A percentile compares a stretch with the other conserved stretches of the same genome.
Conservation (phyloP, 2,113 vertebrate genomes). For the Ranitomeya variabilis region DNA sequence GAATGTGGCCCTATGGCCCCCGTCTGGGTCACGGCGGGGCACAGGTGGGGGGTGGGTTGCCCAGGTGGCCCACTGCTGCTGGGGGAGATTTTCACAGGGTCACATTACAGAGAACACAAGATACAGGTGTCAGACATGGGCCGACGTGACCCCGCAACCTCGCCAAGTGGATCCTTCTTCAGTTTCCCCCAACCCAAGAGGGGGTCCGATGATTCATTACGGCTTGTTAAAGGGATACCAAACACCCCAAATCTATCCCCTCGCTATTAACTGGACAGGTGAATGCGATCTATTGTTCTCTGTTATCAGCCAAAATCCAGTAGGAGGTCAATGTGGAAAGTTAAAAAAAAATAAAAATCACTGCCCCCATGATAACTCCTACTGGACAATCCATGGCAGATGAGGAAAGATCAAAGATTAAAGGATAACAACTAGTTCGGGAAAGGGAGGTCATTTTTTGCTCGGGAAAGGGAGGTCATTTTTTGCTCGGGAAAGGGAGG, state of each 20-base stretch:
- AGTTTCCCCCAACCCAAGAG: not conserved
- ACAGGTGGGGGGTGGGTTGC: conserved; percentile 5
- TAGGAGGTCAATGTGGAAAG: too few relatives aligned
- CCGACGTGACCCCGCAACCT: not conserved
- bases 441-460: too few relatives aligned
- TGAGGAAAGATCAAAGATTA: too few relatives aligned
- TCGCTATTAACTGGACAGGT: not conserved
- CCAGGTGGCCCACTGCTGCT: conserved; percentile 14
- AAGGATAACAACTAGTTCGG: too few relatives aligned
- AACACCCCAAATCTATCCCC: not conserved
- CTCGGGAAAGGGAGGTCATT: too few relatives aligned
- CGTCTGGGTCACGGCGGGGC: not conserved
- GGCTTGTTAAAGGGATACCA: not conserved
- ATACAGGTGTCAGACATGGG: conserved; percentile 16
- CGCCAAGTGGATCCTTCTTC: not conserved
- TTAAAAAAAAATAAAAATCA: too few relatives aligned
- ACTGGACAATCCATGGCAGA: too few relatives aligned
- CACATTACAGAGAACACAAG: not conserved
- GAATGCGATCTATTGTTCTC: not conserved
- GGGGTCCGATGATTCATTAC: not conserved
- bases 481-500: too few relatives aligned
- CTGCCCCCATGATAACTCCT: too few relatives aligned
- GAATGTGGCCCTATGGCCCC: conserved; percentile 28
- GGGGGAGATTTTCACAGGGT: not conserved
- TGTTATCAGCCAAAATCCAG: not conserved